Base-by-base conservation (phyloP, 2,888 invertebrate genomes). In the Epinotia demarniana region DNA sequence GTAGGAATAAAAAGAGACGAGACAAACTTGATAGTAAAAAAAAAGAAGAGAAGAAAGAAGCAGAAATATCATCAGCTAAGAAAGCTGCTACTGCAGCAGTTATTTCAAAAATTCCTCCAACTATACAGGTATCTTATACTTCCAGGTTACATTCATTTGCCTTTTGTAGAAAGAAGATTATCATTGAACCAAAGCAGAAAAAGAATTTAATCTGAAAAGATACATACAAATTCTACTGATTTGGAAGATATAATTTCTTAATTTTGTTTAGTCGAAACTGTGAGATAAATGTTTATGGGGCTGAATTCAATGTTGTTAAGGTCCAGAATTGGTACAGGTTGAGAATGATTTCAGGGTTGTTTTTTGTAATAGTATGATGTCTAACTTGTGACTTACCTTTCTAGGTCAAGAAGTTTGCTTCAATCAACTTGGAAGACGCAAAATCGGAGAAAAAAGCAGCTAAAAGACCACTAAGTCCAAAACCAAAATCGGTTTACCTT, bases 321-420 rank as follows among this genome's bases (percentile, higher is more conserved):
- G 12, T 12, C 12, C 12, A 16, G 46, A 12, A 46, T 1, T 2
- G 13, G 46, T 13, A 2, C 23, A 49, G 16, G 16, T 49, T 6
- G 33, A 33, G 33, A 33, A 6, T 33, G 6, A 16, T 16, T 5
- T 16, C 33, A 33, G 16, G 6, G 16, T 46, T 1, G 4, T 49
- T 53, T 53, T 53, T 53, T 53, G 49, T 4, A 16, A 6, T n/a
- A 53, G 33, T n/a, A 5, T 49, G 13, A 49, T 16, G 13, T 5
- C 16, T 49, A 49, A 49, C 53, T 53, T 53, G 16, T 16, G 16
- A 13, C 8, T n/a, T n/a, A 53, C 8, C 53, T 53, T 53, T 82
- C 13, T 76, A 93, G 93, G 94, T 94, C 0, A 94, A 93, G 82
- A 93, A 94, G 78, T 94, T 94, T 88, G 94, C 94, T 64, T 88